Conservation (phyloP, 2,797 vertebrate species). For the Acanthiza pusilla region DNA sequence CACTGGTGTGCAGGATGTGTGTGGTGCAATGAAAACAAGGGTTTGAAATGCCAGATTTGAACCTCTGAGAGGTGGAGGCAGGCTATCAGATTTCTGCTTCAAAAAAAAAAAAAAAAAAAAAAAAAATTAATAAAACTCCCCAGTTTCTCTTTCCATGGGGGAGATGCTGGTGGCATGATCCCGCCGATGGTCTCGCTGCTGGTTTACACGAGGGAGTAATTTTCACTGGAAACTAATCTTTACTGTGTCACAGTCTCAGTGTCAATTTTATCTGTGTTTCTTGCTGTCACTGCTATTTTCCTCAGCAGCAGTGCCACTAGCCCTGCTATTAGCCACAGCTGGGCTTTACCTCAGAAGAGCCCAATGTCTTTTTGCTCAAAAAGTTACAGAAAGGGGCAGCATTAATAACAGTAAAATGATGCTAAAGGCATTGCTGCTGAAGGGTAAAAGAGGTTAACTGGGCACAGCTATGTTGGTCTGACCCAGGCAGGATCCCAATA, state of each 20-base stretch:
- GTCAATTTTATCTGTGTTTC: conserved; percentile 56
- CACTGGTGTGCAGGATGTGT: background rate
- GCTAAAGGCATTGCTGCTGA: conserved; percentile 9
- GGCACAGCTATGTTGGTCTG: conserved; percentile 14
- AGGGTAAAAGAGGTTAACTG: conserved; percentile 45
- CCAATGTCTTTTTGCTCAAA: conserved; percentile 9
- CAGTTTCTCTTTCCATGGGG: background rate
- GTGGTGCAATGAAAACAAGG: background rate
- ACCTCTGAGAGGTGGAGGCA: background rate
- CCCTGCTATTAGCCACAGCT: conserved; percentile 64
- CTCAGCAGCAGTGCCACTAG: conserved; percentile 57
- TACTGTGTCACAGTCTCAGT: conserved; percentile 38
- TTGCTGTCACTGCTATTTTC: conserved; percentile 62
- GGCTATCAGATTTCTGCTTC: background rate
- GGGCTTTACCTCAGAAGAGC: conserved; percentile 35
- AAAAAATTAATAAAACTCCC: background rate
- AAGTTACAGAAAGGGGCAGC: conserved; percentile 36
- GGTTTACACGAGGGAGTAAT: conserved; percentile 54
- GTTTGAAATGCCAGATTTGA: background rate
- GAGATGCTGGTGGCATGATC: background rate
- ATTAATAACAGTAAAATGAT: conserved; percentile 54
- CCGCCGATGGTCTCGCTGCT: background rate
- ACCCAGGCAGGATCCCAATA: conserved; percentile 1
- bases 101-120: background rate
- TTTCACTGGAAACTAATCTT: conserved; percentile 64